Evolutionary conservation across 2,797 vertebrate genomes (phyloP).

Genomic region (Adrianichthys oophorus): DNA sequence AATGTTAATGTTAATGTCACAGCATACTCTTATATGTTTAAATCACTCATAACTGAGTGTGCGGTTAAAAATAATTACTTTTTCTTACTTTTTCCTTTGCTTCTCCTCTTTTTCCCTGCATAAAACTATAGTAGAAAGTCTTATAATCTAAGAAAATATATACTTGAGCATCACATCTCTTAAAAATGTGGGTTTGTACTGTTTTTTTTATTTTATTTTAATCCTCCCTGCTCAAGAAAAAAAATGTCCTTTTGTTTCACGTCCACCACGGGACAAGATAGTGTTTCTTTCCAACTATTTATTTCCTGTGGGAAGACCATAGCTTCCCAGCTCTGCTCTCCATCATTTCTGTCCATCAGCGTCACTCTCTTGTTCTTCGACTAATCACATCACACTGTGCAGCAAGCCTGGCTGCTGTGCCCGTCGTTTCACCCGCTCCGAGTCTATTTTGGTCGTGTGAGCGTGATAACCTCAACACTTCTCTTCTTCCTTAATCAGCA

Average conservation of each 20-base stretch:
- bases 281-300: neutral
- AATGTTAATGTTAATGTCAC: too few relatives aligned
- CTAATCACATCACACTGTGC: conserved; percentile 53
- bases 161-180: too few relatives aligned
- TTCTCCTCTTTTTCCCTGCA: too few relatives aligned
- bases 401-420: conserved; percentile 53
- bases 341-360: conserved; percentile 53
- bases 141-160: too few relatives aligned
- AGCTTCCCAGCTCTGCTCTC: conserved; percentile 38
- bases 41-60: too few relatives aligned
- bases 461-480: conserved; percentile 81
- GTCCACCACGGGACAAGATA: conserved; percentile 23
- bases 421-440: conserved; percentile 67
- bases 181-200: too few relatives aligned
- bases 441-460: conserved; percentile 79
- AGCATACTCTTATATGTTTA: too few relatives aligned
- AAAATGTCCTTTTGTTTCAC: neutral
- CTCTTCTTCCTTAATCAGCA: conserved; percentile 74
- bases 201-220: too few relatives aligned
- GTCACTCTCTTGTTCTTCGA: conserved; percentile 46
- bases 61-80: too few relatives aligned
- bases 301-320: conserved; percentile 17
- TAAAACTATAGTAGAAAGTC: too few relatives aligned
- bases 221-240: too few relatives aligned
- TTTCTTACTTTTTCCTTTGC: too few relatives aligned